These are phyloP conservation scores for Micropoecilia bifurca DNA, from an alignment of 2,797 vertebrate species.

Conservation along the genomic window DNA sequence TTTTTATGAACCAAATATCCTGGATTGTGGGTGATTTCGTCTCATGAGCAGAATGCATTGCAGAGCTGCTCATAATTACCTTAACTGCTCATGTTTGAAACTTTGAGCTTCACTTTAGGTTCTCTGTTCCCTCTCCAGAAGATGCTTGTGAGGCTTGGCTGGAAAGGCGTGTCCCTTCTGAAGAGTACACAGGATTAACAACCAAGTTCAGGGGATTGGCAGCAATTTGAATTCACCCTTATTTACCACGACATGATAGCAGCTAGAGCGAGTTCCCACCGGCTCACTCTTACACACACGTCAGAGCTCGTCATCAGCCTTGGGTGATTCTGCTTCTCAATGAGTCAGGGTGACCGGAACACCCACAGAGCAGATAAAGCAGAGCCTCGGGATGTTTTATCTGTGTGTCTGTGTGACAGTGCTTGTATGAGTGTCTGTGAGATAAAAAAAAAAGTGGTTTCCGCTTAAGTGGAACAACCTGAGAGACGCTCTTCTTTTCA, in stretches of 20 bases:
- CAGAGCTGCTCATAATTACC: not conserved
- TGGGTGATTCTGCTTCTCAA: constrained; percentile 45
- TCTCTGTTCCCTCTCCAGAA: too few relatives aligned
- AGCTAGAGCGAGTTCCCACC: constrained; percentile 34
- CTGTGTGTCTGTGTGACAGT: constrained; percentile 33
- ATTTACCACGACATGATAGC: constrained; percentile 17
- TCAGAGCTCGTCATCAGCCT: constrained; percentile 54
- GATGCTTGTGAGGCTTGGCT: not conserved
- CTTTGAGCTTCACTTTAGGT: not conserved
- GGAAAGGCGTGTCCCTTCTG: not conserved
- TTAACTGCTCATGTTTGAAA: not conserved
- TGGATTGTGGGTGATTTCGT: not conserved
- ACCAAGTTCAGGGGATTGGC: not conserved
- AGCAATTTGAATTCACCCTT: constrained; percentile 21
- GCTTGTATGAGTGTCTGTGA: constrained; percentile 37
- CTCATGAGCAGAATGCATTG: not conserved
- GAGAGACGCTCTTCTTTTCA: constrained; percentile 20
- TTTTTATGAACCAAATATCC: not conserved
- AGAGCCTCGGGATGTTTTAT: constrained; percentile 32
- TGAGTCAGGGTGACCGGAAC: constrained; percentile 67
- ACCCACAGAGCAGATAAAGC: constrained; percentile 59
- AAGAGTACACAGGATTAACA: not conserved
- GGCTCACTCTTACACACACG: constrained; percentile 28
- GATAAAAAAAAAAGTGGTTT: constrained; percentile 52
- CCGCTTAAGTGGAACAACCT: constrained; percentile 22